Percentiles rank a stretch among this genome's conserved stretches.
phyloP scores from a whole-genome alignment of 2,797 vertebrate genomes.

The Anomalospiza imberbis region DNA sequence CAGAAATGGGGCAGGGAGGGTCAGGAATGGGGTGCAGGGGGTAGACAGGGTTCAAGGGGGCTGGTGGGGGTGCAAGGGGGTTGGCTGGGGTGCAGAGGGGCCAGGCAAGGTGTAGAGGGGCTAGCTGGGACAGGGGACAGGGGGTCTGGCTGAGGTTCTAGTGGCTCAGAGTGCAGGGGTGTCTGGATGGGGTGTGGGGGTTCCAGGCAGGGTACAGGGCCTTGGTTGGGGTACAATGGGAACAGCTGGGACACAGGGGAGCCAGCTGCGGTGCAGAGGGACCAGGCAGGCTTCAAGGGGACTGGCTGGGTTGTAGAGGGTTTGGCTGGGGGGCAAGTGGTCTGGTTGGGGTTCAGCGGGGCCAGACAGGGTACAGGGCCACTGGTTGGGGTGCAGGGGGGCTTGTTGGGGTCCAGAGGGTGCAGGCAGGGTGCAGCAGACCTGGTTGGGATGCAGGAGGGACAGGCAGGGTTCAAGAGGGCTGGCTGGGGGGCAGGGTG shows the following conservation, averaged over 20 bases:
- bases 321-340: neutral
- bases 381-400: too few relatives aligned
- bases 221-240: neutral
- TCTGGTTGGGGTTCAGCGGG: neutral
- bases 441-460: neutral
- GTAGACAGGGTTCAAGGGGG: accelerated
- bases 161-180: neutral
- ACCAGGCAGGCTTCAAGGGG: neutral
- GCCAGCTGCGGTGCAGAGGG: neutral
- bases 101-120: neutral
- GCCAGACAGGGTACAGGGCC: too few relatives aligned
- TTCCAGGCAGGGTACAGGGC: neutral
- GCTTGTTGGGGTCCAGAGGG: neutral
- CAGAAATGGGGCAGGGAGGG: neutral
- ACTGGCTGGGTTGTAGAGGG: neutral
- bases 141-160: too few relatives aligned
- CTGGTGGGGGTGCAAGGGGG: neutral
- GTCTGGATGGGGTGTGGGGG: neutral
- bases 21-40: neutral
- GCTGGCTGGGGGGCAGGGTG: too few relatives aligned
- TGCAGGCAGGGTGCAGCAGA: neutral
- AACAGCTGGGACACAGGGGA: accelerated
- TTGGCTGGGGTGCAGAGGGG: neutral
- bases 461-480: neutral
- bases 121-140: neutral